phyloP scores from a whole-genome alignment of 2,797 vertebrate species.

The Hirundo rustica region DNA sequence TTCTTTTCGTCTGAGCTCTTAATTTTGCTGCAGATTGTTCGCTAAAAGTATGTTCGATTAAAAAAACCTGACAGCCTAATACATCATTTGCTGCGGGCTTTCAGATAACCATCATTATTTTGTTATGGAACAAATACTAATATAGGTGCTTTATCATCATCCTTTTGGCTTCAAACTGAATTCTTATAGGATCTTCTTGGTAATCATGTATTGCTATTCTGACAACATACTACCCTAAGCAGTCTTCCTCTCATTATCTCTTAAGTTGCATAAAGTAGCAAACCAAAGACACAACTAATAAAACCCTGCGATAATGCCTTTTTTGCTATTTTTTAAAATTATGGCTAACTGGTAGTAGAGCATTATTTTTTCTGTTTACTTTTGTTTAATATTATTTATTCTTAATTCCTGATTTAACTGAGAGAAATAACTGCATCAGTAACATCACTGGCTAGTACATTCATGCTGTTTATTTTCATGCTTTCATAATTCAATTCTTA shows the following conservation, averaged over 20 bases:
- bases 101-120: background rate
- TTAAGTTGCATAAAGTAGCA: background rate
- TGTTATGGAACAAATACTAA: background rate
- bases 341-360: background rate
- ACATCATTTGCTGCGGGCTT: fast-evolving
- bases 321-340: background rate
- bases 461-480: background rate
- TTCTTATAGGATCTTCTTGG: background rate
- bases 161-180: background rate
- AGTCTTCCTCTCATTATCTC: background rate
- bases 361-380: background rate
- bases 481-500: background rate
- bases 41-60: background rate
- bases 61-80: background rate
- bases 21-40: background rate
- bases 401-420: background rate
- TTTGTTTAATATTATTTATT: background rate
- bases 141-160: background rate
- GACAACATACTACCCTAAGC: background rate
- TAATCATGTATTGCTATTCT: background rate
- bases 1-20: background rate
- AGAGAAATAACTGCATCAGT: background rate
- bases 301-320: background rate
- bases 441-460: background rate
- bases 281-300: background rate